Evolutionary conservation across 2,797 vertebrate genomes (phyloP), one percentile per base, ranked within the genome.

Genomic region (Chaetodon trifasciatus): DNA sequence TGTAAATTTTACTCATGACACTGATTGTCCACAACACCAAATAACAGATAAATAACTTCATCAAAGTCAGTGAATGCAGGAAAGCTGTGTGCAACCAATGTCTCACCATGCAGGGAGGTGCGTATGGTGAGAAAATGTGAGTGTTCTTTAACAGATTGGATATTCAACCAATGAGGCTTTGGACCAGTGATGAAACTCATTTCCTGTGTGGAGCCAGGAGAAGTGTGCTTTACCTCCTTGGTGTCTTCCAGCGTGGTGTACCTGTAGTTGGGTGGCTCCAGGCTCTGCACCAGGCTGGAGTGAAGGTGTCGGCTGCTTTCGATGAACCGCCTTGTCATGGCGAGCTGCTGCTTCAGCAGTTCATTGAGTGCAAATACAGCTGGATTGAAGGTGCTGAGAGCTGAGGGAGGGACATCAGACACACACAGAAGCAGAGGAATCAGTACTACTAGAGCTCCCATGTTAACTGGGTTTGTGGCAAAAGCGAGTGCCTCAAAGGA

Each of bases 211-310:
- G 42, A 42, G 28, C 28, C 28, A 32, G 28, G 28, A 32, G 28
- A 46, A 19, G n/a, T 53, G 8, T 50, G 19, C 7, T 0, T 82
- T 91, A 97, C 98, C 97, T 97, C 91, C 62, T 95, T 95, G 50
- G 96, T 92, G 44, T 97, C 97, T 81, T 97, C 94, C 87, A 99
- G 91, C 0, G 94, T 97, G 15, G 96, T 97, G 92, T 99, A 99
- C 83, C 89, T 95, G 94, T 97, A 97, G 8, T 88, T 50, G 1
- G 97, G 96, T 0, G 71, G 83, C 5, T 96, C 97, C 16, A 98
- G 80, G 0, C 95, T 95, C 68, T 81, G 92, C 75, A 98, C 79
- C 0, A 96, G 81, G 19, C 95, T 90, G 0, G 49, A 5, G 68
- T 97, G 96, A 35, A 97, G 95, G 7, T 87, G 92, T 4, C 90